These are phyloP conservation scores for Rhodeus uyekii DNA, from an alignment of 2,797 vertebrate species.

Conservation along the genomic window DNA sequence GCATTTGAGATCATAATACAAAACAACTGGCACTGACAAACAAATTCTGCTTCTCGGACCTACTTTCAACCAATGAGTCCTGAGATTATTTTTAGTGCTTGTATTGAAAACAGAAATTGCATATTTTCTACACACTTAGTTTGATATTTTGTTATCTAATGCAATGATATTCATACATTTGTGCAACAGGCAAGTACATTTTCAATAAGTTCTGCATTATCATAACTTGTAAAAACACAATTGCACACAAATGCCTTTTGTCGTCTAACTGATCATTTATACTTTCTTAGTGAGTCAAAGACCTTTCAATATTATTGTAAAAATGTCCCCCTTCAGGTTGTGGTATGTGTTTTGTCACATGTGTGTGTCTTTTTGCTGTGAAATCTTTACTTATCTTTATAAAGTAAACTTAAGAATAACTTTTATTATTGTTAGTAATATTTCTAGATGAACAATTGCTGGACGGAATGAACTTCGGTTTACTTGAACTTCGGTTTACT, in stretches of 20 bases:
- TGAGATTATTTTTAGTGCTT: background rate
- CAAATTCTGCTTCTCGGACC: background rate
- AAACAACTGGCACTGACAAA: background rate
- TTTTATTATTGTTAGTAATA: background rate
- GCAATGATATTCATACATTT: constrained; percentile 35
- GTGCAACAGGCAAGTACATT: background rate
- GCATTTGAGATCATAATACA: background rate
- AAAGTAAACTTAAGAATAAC: background rate
- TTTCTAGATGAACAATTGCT: background rate
- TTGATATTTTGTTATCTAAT: background rate
- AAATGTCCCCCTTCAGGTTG: background rate
- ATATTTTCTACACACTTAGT: background rate
- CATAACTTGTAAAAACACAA: background rate
- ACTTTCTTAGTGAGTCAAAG: background rate
- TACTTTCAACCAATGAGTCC: background rate
- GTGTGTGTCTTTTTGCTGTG: background rate
- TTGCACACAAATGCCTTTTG: background rate
- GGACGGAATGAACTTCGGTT: background rate
- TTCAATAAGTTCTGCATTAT: background rate
- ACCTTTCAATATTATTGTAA: background rate
- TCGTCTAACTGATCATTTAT: background rate
- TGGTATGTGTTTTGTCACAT: too few relatives aligned
- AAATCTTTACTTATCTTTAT: background rate
- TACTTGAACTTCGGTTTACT: background rate
- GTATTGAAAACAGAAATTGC: background rate